These are phyloP conservation scores for Camponotus fellah DNA, from an alignment of 2,888 invertebrate species.

Conservation along the genomic window DNA sequence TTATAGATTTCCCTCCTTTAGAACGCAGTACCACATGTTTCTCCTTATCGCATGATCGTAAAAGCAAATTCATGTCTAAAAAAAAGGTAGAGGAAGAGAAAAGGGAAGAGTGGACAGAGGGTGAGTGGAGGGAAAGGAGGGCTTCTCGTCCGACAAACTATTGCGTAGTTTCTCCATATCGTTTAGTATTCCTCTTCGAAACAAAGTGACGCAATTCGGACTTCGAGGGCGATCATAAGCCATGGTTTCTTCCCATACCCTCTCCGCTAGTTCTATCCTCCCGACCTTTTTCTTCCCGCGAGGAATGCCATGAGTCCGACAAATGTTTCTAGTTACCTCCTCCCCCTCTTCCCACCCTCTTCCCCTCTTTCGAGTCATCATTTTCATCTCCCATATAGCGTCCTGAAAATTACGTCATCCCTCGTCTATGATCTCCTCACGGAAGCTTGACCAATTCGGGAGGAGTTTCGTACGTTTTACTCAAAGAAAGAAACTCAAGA, in stretches of 20 bases:
- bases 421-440: neutral
- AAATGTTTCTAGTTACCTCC: conserved; percentile 29
- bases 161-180: conserved; percentile 61
- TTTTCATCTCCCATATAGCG: neutral
- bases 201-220: conserved; percentile 66
- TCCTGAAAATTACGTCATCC: conserved; percentile 48
- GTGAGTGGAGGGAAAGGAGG: neutral
- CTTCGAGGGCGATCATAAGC: conserved; percentile 51
- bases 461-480: neutral
- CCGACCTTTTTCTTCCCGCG: conserved; percentile 11
- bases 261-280: neutral
- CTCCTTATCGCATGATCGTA: neutral
- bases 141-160: conserved; percentile 55
- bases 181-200: conserved; percentile 58
- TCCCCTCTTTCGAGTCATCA: neutral
- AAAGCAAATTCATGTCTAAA: neutral
- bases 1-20: neutral
- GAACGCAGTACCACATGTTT: neutral
- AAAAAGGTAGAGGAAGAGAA: neutral
- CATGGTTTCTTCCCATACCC: conserved; percentile 1
- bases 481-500: too few species aligned
- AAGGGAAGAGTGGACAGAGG: too few species aligned
- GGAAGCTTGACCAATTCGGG: neutral
- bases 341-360: neutral
- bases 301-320: conserved; percentile 21